A percentile compares a stretch with the other conserved stretches of the same genome.
Evolutionary conservation across 2,797 vertebrate species (phyloP).

Genomic region (Apodemus agrarius): DNA sequence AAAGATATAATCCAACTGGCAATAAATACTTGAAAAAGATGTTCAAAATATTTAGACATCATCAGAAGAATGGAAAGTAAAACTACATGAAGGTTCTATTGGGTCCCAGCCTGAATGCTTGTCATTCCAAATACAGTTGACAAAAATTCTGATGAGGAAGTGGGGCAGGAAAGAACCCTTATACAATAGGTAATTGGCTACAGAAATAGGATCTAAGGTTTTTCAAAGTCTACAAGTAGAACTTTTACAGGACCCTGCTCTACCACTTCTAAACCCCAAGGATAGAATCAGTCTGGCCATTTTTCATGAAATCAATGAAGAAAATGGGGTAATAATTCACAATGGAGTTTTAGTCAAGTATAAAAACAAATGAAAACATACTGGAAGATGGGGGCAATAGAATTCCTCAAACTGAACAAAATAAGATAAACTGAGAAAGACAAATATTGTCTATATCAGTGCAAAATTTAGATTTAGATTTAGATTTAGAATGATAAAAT

Average conservation of each 20-base stretch:
- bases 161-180: neutral
- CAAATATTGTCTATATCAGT: neutral
- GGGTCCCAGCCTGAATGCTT: rapidly evolving
- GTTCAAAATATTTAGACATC: neutral
- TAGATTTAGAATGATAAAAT: neutral
- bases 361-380: neutral
- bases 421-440: neutral
- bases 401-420: neutral
- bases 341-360: neutral
- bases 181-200: neutral
- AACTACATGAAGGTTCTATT: neutral
- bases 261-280: neutral
- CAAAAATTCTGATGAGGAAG: neutral
- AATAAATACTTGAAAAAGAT: neutral
- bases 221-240: neutral
- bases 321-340: neutral
- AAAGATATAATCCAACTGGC: no score
- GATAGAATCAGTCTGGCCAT: neutral
- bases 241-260: neutral
- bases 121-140: neutral
- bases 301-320: neutral
- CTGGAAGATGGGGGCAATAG: neutral
- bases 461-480: no score
- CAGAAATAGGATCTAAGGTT: neutral
- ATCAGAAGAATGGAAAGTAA: neutral